phyloP scores from a whole-genome alignment of 1,140 invertebrate genomes.

The Drosophila eugracilis region DNA sequence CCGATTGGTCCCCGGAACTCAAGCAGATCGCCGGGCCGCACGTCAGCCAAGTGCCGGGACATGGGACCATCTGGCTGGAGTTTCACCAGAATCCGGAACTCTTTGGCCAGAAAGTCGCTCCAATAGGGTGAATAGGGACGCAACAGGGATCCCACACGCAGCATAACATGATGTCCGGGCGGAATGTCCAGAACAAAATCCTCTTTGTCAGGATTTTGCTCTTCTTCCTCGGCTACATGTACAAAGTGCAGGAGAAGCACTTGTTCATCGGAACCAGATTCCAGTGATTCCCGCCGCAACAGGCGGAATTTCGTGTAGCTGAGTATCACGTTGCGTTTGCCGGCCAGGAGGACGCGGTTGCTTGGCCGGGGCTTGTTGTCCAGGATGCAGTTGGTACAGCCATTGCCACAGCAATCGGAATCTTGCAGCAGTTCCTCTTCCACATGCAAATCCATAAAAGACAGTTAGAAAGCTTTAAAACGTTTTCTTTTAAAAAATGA shows the following conservation, averaged over 20 bases:
- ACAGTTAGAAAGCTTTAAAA: too few relatives aligned
- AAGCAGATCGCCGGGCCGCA: slow-evolving; percentile 49
- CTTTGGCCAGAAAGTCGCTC: slow-evolving; percentile 53
- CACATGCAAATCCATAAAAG: not conserved
- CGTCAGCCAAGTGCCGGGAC: slow-evolving; percentile 48
- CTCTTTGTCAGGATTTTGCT: not conserved
- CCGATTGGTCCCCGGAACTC: slow-evolving; percentile 80
- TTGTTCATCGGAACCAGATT: slow-evolving; percentile 6
- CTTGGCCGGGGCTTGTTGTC: slow-evolving; percentile 58
- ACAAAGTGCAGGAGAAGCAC: slow-evolving; percentile 64
- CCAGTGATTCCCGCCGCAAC: slow-evolving; percentile 29
- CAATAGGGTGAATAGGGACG: slow-evolving; percentile 81
- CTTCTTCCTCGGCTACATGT: not conserved
- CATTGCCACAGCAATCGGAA: slow-evolving; percentile 80
- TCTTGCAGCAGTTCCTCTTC: slow-evolving; percentile 26
- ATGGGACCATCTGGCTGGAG: slow-evolving; percentile 61
- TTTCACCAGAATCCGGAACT: slow-evolving; percentile 80
- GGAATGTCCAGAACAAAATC: slow-evolving; percentile 68
- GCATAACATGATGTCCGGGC: slow-evolving; percentile 77
- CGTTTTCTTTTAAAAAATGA: too few relatives aligned
- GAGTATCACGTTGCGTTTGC: slow-evolving; percentile 63
- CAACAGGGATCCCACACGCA: slow-evolving; percentile 43
- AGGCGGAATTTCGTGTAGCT: slow-evolving; percentile 59
- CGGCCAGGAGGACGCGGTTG: slow-evolving; percentile 41
- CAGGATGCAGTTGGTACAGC: slow-evolving; percentile 80